A percentile compares a stretch with the other conserved stretches of the same genome.
phyloP scores from a whole-genome alignment of 2,113 vertebrate species.

The Jacana jacana region DNA sequence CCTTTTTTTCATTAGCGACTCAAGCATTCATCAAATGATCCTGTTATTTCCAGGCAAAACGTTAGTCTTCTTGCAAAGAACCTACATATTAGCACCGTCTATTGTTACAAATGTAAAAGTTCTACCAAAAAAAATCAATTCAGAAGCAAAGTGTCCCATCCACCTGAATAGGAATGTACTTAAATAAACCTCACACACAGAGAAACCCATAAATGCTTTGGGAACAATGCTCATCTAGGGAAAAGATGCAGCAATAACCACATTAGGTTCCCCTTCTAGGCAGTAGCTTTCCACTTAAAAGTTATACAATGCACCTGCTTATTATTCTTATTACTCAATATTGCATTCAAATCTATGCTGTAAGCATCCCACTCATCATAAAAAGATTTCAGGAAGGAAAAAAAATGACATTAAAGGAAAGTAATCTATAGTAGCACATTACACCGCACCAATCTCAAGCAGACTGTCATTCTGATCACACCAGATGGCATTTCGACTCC shows the following conservation, averaged over 20 bases:
- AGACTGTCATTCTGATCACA: slow-evolving; percentile 10
- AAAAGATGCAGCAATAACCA: not conserved
- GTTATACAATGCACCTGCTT: slow-evolving; percentile 1
- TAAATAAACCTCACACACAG: not conserved
- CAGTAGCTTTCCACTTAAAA: not conserved
- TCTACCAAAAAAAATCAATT: not conserved
- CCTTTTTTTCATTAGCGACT: slow-evolving; percentile 44
- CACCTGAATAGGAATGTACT: not conserved
- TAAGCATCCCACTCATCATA: not conserved
- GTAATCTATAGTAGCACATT: not conserved
- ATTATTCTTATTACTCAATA: slow-evolving; percentile 27
- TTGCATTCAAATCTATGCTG: not conserved
- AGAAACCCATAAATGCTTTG: not conserved
- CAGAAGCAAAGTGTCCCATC: not conserved
- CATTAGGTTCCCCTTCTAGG: not conserved
- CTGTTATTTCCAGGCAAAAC: not conserved
- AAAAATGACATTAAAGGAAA: not conserved
- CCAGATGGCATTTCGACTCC: not conserved
- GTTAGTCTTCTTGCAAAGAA: not conserved
- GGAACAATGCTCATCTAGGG: not conserved
- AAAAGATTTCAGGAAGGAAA: not conserved
- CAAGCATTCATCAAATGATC: slow-evolving; percentile 34
- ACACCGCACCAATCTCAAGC: not conserved
- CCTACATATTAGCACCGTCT: not conserved
- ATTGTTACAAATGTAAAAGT: not conserved